Evolutionary conservation across 2,113 vertebrate genomes (phyloP).

Genomic region (Apus apus): DNA sequence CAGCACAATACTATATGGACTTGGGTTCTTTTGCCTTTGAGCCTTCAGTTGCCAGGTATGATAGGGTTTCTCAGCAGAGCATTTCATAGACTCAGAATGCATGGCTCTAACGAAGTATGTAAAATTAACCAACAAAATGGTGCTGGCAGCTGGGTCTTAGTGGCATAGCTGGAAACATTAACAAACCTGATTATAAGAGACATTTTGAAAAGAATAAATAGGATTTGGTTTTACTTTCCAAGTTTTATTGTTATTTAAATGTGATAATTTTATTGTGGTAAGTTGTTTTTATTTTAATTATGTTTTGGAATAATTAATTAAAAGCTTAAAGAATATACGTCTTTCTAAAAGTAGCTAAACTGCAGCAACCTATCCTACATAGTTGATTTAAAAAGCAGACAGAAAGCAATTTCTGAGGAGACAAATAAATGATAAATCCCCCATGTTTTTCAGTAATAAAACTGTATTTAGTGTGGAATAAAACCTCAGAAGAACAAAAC

Average conservation of each 20-base stretch:
- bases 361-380: neutral
- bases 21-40: neutral
- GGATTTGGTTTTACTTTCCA: neutral
- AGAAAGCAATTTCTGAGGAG: neutral
- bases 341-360: neutral
- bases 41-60: neutral
- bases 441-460: neutral
- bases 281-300: neutral
- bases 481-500: neutral
- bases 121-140: neutral
- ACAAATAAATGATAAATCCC: neutral
- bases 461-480: neutral
- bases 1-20: conserved; percentile 60
- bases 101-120: neutral
- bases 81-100: neutral
- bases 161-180: neutral
- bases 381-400: neutral
- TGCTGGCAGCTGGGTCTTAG: neutral
- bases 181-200: neutral
- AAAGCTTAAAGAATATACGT: neutral
- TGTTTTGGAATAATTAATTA: neutral
- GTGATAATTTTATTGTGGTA: rapidly evolving
- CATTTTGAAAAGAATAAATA: neutral
- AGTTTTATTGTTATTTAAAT: neutral
- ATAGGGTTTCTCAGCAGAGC: neutral